Evolutionary conservation across 2,888 invertebrate genomes (phyloP).

Genomic region (Bugula neritina): DNA sequence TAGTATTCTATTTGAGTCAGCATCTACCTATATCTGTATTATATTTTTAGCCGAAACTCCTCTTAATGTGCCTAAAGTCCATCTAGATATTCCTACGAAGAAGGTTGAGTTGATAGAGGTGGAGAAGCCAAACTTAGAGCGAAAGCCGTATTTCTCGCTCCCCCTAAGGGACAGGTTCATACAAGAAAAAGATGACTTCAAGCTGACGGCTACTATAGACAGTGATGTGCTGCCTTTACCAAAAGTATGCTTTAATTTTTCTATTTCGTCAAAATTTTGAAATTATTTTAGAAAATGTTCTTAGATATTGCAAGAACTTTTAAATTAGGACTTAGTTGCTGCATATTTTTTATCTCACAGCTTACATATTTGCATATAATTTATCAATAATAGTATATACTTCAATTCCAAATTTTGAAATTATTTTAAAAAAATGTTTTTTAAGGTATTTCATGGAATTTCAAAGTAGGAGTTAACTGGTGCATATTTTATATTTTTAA

Average conservation of each 20-base stretch:
- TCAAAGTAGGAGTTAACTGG: too few species aligned
- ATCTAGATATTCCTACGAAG: constrained; percentile 29
- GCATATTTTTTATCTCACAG: too few species aligned
- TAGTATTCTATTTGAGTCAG: too few species aligned
- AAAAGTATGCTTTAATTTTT: constrained; percentile 65
- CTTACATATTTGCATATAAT: too few species aligned
- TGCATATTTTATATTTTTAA: too few species aligned
- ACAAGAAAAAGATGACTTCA: constrained; percentile 86
- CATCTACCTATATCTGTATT: background rate
- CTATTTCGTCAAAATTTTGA: background rate
- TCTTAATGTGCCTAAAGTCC: background rate
- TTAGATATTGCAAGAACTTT: too few species aligned
- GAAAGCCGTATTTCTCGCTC: constrained; percentile 90
- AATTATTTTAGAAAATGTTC: background rate
- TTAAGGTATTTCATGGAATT: too few species aligned
- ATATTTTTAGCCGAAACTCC: constrained; percentile 15
- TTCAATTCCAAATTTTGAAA: too few species aligned
- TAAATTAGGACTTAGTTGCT: too few species aligned
- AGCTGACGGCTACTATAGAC: constrained; percentile 77
- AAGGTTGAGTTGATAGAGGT: constrained; percentile 37
- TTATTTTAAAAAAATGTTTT: too few species aligned
- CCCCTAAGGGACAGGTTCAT: constrained; percentile 95
- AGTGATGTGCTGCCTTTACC: constrained; percentile 90
- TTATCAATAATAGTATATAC: too few species aligned
- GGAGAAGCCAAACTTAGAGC: constrained; percentile 42